Percentiles rank a stretch among this genome's conserved stretches.
Conservation (phyloP, 64 coral and sea anemone genomes). For the Actinia tenebrosa region DNA sequence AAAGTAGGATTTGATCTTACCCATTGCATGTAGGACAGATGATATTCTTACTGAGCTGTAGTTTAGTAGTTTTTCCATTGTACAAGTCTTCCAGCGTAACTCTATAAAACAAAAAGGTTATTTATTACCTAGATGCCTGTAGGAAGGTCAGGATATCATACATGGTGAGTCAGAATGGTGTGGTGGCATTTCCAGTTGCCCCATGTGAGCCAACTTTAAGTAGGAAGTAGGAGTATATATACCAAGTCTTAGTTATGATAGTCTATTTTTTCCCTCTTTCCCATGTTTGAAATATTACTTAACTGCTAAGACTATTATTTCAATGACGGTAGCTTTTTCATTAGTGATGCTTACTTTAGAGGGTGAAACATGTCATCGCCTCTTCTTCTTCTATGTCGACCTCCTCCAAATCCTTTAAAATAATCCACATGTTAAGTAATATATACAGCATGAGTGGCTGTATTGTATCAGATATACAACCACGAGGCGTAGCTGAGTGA, state of each 20-base stretch:
- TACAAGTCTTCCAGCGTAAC: conserved; percentile 93
- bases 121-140: neutral
- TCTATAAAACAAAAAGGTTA: conserved; percentile 26
- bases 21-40: conserved; percentile 94
- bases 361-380: conserved; percentile 97
- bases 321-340: neutral
- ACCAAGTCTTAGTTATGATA: no score
- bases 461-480: no score
- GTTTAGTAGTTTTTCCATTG: conserved; percentile 89
- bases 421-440: neutral
- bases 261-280: no score
- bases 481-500: no score
- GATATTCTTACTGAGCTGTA: conserved; percentile 91
- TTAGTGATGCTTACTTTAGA: conserved; percentile 68
- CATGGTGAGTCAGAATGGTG: no score
- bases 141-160: no score
- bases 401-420: conserved; percentile 41
- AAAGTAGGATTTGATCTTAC: conserved; percentile 33
- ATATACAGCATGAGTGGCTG: no score
- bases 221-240: no score
- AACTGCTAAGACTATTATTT: no score
- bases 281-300: no score
- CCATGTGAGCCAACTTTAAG: no score
- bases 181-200: no score
- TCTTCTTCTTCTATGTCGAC: conserved; percentile 67